Evolutionary conservation across 2,888 invertebrate species (phyloP).

Genomic region (Pelosia muscerda): DNA sequence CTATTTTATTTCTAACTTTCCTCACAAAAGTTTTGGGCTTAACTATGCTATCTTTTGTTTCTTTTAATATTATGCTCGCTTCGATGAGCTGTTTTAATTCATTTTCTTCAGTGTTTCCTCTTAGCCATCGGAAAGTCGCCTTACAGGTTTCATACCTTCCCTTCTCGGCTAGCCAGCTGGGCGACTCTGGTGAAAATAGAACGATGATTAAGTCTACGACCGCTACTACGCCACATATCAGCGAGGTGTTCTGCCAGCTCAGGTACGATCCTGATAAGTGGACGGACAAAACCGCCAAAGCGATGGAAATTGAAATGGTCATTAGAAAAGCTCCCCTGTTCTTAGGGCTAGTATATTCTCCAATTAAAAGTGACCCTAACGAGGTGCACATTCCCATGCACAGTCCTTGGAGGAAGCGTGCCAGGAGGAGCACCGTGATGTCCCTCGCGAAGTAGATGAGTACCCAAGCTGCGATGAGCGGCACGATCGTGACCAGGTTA

Average conservation of each 20-base stretch:
- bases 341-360: conserved; percentile 86
- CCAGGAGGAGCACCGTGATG: conserved; percentile 65
- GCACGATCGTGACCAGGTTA: conserved; percentile 75
- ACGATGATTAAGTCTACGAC: conserved; percentile 76
- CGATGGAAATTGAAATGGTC: conserved; percentile 86
- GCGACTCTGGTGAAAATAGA: conserved; percentile 87
- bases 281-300: conserved; percentile 86
- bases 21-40: conserved; percentile 53
- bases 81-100: conserved; percentile 65
- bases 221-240: conserved; percentile 78
- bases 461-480: conserved; percentile 82
- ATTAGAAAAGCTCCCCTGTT: conserved; percentile 88
- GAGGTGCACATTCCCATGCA: conserved; percentile 84
- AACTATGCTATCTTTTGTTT: conserved; percentile 54
- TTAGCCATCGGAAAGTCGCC: conserved; percentile 84
- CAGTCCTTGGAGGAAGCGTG: conserved; percentile 76
- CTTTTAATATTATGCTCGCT: conserved; percentile 61
- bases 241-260: conserved; percentile 84
- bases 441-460: conserved; percentile 67
- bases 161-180: conserved; percentile 88
- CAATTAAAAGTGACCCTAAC: conserved; percentile 80
- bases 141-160: conserved; percentile 84
- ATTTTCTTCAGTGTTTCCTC: conserved; percentile 80
- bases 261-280: conserved; percentile 88
- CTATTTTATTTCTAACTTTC: conserved; percentile 52